A percentile compares a stretch with the other conserved stretches of the same genome.
These are phyloP conservation scores for Perithous albicinctus DNA, from an alignment of 2,888 invertebrate genomes.

Conservation along the genomic window DNA sequence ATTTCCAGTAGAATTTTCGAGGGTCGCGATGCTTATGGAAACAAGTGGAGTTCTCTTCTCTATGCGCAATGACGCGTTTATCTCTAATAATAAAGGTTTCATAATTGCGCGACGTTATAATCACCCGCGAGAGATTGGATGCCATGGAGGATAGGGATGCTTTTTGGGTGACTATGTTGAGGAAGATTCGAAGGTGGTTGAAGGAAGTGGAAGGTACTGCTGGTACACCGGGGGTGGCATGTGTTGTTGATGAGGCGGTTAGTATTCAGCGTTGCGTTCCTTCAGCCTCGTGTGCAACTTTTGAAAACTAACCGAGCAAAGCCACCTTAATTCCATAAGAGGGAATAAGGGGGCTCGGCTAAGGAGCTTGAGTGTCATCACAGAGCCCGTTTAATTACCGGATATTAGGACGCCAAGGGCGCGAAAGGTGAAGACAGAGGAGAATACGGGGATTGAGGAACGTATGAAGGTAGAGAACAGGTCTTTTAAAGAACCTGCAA, in stretches of 20 bases:
- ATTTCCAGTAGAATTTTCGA: constrained; percentile 47
- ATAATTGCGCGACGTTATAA: constrained; percentile 79
- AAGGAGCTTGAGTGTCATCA: constrained; percentile 81
- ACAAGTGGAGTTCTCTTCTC: constrained; percentile 40
- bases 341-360: constrained; percentile 72
- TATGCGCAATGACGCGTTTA: constrained; percentile 67
- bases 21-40: constrained; percentile 7
- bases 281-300: constrained; percentile 78
- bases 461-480: neutral
- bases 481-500: neutral
- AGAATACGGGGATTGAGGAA: constrained; percentile 53
- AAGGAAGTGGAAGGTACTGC: constrained; percentile 61
- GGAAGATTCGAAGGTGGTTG: constrained; percentile 65
- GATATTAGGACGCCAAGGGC: constrained; percentile 79
- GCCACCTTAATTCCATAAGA: constrained; percentile 84
- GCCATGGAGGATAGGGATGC: constrained; percentile 59
- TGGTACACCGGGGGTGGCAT: constrained; percentile 80
- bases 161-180: constrained; percentile 44
- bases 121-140: constrained; percentile 81
- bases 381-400: constrained; percentile 83
- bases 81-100: constrained; percentile 69
- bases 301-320: constrained; percentile 83
- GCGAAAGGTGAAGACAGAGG: constrained; percentile 53
- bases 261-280: constrained; percentile 83
- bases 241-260: constrained; percentile 85